Evolutionary conservation across 2,797 vertebrate genomes (phyloP).

Genomic region (Okamejei kenojei): DNA sequence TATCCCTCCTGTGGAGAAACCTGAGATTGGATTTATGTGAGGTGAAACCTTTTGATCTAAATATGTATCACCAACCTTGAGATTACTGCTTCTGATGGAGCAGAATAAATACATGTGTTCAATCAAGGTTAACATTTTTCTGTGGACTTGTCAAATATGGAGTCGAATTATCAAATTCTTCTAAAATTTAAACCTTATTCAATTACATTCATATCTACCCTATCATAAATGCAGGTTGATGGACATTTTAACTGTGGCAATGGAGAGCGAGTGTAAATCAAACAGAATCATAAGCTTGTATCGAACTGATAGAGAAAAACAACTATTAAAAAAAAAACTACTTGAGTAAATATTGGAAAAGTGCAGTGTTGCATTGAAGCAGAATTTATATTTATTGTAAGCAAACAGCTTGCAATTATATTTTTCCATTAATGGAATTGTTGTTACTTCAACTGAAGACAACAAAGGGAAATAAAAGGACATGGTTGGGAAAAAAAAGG

Average conservation of each 20-base stretch:
- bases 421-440: neutral
- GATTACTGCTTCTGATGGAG: neutral
- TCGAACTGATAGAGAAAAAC: neutral
- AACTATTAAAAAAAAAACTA: neutral
- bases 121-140: slow-evolving; percentile 5
- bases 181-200: neutral
- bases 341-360: neutral
- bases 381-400: neutral
- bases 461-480: neutral
- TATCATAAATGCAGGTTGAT: neutral
- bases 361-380: neutral
- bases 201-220: neutral
- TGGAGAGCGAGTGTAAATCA: neutral
- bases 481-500: neutral
- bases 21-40: slow-evolving; percentile 10
- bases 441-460: neutral
- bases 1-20: slow-evolving; percentile 14
- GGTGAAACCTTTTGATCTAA: slow-evolving; percentile 10
- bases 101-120: slow-evolving; percentile 25
- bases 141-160: slow-evolving; percentile 6
- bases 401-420: neutral
- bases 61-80: slow-evolving; percentile 5
- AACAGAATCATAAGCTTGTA: neutral
- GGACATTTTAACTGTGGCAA: neutral
- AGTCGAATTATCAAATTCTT: slow-evolving; percentile 3